phyloP scores from a whole-genome alignment of 2,113 vertebrate genomes.

The Coptodon rendalli region DNA sequence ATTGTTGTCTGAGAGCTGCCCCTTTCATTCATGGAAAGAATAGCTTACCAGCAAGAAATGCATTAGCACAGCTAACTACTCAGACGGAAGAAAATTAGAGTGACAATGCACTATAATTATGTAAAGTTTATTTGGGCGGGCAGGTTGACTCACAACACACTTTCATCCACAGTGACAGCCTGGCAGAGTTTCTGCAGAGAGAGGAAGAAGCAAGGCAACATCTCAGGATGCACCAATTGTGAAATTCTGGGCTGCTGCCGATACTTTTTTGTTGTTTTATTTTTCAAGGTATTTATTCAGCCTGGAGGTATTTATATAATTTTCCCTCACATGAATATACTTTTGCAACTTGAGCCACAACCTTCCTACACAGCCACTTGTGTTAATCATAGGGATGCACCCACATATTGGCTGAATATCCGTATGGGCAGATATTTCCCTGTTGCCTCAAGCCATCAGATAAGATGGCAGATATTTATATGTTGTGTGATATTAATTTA shows the following conservation, averaged over 20 bases:
- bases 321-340: background rate
- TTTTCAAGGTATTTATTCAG: background rate
- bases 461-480: background rate
- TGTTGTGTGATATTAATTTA: background rate
- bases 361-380: background rate
- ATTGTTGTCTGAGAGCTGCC: background rate
- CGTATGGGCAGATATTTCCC: background rate
- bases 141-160: slow-evolving; percentile 29
- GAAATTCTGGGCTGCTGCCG: background rate
- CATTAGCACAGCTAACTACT: slow-evolving; percentile 18
- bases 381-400: background rate
- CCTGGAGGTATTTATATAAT: background rate
- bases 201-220: background rate
- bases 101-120: background rate
- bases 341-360: background rate
- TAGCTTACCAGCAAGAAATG: background rate
- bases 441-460: background rate
- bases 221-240: background rate
- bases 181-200: background rate
- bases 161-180: slow-evolving; percentile 22
- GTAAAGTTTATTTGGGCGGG: slow-evolving; percentile 15
- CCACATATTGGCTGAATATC: background rate
- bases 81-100: slow-evolving; percentile 2
- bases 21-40: background rate
- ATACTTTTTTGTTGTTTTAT: background rate